Conservation (phyloP, 2,888 invertebrate genomes). For the Ditula angustiorana region DNA sequence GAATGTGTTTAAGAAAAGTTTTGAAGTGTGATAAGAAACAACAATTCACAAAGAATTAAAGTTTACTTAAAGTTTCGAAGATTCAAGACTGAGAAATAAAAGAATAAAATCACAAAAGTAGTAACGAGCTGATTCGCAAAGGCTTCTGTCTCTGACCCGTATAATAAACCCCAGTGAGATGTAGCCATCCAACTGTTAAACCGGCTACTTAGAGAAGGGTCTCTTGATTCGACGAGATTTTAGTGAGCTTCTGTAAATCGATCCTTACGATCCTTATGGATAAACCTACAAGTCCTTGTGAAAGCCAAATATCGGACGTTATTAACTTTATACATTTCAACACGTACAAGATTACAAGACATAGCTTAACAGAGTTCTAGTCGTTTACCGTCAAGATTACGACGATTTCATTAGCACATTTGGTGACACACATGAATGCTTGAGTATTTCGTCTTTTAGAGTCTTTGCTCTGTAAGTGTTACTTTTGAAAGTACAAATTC, state of each 20-base stretch:
- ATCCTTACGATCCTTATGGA: conserved; percentile 10
- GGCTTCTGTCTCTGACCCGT: conserved; percentile 13
- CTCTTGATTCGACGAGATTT: conserved; percentile 27
- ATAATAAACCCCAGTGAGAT: conserved; percentile 26
- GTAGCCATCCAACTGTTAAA: conserved; percentile 24
- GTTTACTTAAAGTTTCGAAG: background rate
- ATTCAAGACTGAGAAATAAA: background rate
- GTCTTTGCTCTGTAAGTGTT: background rate
- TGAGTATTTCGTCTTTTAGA: background rate
- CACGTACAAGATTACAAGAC: background rate
- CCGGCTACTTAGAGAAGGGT: conserved; percentile 27
- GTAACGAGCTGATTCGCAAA: background rate
- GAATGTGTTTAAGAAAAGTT: conserved; percentile 21
- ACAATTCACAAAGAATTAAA: background rate
- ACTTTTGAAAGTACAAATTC: no score
- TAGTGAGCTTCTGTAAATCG: conserved; percentile 26
- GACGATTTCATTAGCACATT: background rate
- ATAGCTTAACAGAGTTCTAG: background rate
- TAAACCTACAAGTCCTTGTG: conserved; percentile 13
- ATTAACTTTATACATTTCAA: background rate
- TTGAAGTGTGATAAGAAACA: background rate
- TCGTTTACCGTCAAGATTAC: background rate
- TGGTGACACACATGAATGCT: background rate
- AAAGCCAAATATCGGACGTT: background rate
- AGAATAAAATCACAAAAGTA: background rate